Conservation (phyloP, 2,113 vertebrate genomes). For the Diphyllodes magnificus region DNA sequence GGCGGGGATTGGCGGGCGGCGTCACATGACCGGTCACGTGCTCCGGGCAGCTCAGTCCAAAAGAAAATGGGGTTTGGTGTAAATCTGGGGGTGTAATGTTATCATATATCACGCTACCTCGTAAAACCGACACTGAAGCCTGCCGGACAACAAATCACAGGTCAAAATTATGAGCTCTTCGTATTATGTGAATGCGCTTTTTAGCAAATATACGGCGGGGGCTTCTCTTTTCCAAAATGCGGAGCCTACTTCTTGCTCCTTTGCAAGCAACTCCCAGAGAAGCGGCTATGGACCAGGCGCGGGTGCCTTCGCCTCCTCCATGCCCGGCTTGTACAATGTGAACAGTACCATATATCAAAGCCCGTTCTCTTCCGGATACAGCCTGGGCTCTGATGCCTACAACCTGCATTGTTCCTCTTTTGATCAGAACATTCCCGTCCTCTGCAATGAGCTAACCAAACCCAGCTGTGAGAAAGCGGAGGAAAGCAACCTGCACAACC, state of each 20-base stretch:
- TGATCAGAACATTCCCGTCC: constrained; percentile 85
- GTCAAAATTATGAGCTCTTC: constrained; percentile 95
- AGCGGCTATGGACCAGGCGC: constrained; percentile 79
- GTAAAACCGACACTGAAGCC: constrained; percentile 98
- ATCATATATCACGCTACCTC: constrained; percentile 97
- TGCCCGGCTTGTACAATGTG: constrained; percentile 87
- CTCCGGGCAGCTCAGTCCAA: constrained; percentile 79
- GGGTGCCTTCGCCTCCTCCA: constrained; percentile 78
- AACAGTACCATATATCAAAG: constrained; percentile 81
- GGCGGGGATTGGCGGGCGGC: constrained; percentile 80
- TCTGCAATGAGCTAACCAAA: constrained; percentile 84
- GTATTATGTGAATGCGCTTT: constrained; percentile 94
- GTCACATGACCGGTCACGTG: constrained; percentile 88
- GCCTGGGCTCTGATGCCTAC: constrained; percentile 81
- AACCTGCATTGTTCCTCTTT: constrained; percentile 83
- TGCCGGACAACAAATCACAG: constrained; percentile 95
- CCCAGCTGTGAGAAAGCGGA: constrained; percentile 83
- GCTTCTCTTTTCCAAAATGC: constrained; percentile 86
- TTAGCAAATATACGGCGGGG: constrained; percentile 89
- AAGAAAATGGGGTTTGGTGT: constrained; percentile 95
- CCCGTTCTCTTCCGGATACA: constrained; percentile 80
- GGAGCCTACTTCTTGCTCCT: constrained; percentile 84
- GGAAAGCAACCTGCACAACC: constrained; percentile 78
- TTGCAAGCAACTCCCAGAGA: constrained; percentile 82
- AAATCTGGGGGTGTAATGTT: constrained; percentile 96